phyloP scores from a whole-genome alignment of 2,113 vertebrate genomes.

The Campylorhamphus procurvoides region DNA sequence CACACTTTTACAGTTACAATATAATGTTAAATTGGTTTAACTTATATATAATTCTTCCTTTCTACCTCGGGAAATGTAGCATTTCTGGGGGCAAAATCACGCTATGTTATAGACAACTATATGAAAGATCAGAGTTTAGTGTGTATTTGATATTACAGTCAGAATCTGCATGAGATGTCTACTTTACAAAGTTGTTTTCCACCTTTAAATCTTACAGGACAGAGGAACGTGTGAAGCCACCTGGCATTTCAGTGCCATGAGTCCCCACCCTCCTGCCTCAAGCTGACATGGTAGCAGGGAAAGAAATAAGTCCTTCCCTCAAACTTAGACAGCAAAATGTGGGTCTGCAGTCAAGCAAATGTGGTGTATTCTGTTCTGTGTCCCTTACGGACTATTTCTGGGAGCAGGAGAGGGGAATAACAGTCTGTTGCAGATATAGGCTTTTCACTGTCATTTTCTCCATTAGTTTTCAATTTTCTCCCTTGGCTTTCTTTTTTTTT shows the following conservation, averaged over 20 bases:
- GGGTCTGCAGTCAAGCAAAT: background rate
- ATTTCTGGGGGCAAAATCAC: background rate
- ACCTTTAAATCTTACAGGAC: background rate
- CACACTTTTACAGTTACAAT: background rate
- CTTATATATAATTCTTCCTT: background rate
- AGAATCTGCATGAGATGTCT: background rate
- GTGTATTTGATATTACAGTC: background rate
- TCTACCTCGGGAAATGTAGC: background rate
- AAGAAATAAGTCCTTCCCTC: background rate
- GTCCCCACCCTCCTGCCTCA: background rate
- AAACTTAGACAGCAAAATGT: background rate
- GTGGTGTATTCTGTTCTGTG: background rate
- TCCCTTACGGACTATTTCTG: background rate
- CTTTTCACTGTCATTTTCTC: background rate
- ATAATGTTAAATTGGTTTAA: background rate
- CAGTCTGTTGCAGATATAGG: background rate
- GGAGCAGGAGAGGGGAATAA: background rate
- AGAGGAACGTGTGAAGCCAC: background rate
- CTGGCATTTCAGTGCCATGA: background rate
- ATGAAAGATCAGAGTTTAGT: background rate
- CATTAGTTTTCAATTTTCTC: background rate
- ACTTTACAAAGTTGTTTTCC: background rate
- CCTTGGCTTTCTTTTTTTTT: background rate
- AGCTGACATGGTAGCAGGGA: fast-evolving
- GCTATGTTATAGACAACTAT: background rate